Base-by-base conservation (phyloP, 2,797 vertebrate genomes). In the Chaenodraco wilsoni region DNA sequence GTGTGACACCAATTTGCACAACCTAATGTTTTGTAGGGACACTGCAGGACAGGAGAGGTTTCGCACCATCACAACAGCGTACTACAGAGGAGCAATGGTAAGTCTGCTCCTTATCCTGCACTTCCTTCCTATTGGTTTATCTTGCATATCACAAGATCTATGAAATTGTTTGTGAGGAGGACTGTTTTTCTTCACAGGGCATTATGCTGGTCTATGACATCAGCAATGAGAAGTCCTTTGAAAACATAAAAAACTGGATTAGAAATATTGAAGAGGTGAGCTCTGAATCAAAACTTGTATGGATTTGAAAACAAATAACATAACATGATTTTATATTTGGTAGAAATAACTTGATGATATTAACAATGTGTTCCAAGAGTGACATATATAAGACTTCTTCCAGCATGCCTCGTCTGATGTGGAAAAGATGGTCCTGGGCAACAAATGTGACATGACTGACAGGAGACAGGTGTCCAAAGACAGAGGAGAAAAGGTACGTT, bases 181-280 rank as follows among this genome's bases (percentile, higher is more conserved):
- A 21, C 9, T 69, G 16, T 68, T 66, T 74, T 58, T 68, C 45
- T 64, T 76, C 27, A 59, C 81, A 99, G 98, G 98, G 98, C 69
- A 99, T 99, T 79, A 97, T 99, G 97, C 89, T 99, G 92, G 98
- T 99, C 23, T 99, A 99, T 85, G 98, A 99, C 87, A 99, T 99
- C 91, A 96, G 96, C 89, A 99, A 98, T 64, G 97, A 99, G 79
- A 99, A 99, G 86, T 99, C 98, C 45, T 99, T 99, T 91, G 98
- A 99, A 88, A 99, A 99, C 91, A 99, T 99, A 76, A 98, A 98
- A 90, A 99, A 99, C 89, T 99, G 98, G 98, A 99, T 99, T 85
- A 95, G 98, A 86, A 99, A 99, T 89, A 99, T 99, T 79, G 98
- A 99, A 90, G 97, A 99, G 96, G 98, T 98, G 86, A 91, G 91